Evolutionary conservation across 2,797 vertebrate species (phyloP).

Genomic region (Pachyuromys duprasi): DNA sequence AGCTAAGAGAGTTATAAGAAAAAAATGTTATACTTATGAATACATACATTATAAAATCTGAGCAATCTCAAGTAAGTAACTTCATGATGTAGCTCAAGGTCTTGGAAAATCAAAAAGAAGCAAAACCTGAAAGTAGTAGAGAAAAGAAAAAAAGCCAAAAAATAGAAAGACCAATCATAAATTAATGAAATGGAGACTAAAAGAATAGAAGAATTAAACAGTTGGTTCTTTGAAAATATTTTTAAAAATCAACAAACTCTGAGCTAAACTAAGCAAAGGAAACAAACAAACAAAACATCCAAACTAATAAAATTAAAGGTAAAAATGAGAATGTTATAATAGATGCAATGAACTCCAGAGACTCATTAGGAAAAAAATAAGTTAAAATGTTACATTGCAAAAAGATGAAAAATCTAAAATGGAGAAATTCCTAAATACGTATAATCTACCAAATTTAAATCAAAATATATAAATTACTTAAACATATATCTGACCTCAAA

Average conservation of each 20-base stretch:
- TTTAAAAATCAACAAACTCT: not conserved
- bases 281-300: not conserved
- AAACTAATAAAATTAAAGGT: not conserved
- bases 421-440: not conserved
- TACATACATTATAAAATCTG: not conserved
- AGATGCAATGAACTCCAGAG: not conserved
- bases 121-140: not conserved
- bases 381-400: not conserved
- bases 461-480: not conserved
- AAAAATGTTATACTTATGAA: not conserved
- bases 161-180: not conserved
- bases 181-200: not conserved
- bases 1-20: not conserved
- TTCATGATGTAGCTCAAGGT: not conserved
- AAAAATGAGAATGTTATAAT: not conserved
- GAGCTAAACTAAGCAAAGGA: not conserved
- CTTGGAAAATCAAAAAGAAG: not conserved
- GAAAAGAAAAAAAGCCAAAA: not conserved
- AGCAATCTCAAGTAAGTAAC: not conserved
- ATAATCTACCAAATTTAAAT: not conserved
- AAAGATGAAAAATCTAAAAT: not conserved
- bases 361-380: not conserved
- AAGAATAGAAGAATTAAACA: not conserved
- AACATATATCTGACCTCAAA: not conserved
- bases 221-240: not conserved